These are phyloP conservation scores for Lycophotia porphyrea DNA, from an alignment of 2,888 invertebrate species.

Conservation along the genomic window DNA sequence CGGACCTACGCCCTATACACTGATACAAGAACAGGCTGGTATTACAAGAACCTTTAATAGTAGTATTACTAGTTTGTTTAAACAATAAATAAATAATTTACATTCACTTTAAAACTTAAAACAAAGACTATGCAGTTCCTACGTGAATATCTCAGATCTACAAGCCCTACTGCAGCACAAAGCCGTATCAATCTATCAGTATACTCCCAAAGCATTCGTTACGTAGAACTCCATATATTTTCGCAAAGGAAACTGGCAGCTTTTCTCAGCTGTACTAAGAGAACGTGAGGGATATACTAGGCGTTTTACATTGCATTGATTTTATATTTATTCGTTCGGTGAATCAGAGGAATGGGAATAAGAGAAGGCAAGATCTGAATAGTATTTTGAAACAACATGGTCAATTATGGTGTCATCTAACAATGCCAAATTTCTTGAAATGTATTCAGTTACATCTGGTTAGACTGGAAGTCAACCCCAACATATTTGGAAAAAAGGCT, in stretches of 20 bases:
- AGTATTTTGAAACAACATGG: not conserved
- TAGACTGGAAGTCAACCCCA: too few species aligned
- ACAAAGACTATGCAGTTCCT: not conserved
- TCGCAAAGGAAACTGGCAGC: not conserved
- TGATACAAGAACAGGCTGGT: not conserved
- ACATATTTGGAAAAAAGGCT: too few species aligned
- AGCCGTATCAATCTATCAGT: not conserved
- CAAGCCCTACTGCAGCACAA: not conserved
- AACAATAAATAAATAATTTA: too few species aligned
- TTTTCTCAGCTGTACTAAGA: conserved; percentile 8
- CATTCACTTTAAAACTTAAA: not conserved
- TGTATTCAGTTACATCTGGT: not conserved
- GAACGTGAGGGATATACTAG: not conserved
- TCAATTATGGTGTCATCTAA: too few species aligned
- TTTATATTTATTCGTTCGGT: conserved; percentile 6
- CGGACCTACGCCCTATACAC: too few species aligned
- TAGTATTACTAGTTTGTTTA: too few species aligned
- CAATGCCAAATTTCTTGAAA: not conserved
- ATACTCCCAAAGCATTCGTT: conserved; percentile 6
- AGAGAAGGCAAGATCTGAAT: not conserved
- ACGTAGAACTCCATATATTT: conserved; percentile 13
- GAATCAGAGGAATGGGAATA: not conserved
- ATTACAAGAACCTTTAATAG: not conserved
- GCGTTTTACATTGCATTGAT: not conserved
- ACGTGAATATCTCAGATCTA: not conserved